Base-by-base conservation (phyloP, 2,797 vertebrate genomes). In the Pangasius mekongensis region DNA sequence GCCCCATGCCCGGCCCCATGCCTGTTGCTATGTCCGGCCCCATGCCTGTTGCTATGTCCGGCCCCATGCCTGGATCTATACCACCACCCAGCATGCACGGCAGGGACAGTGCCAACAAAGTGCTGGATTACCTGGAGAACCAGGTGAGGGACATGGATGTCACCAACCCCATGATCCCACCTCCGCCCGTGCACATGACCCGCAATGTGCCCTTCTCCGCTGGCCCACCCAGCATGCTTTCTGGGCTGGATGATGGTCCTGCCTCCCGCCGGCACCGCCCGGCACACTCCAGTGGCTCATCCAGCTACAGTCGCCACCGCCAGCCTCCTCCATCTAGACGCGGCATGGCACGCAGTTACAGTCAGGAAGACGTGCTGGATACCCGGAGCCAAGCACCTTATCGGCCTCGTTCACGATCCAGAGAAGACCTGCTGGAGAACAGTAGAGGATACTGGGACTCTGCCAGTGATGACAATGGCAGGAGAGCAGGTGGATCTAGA, bases 191-290 rank as follows among this genome's bases (percentile, higher is more conserved):
- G 86, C 93, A 89, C 84, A 95, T 96, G 93, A 91, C 93, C 0
- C 62, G 93, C 43, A 91, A 64, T 0, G 58, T 96, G 85, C 95
- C 95, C 1, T 97, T 94, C 83, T 94, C 95, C 0, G 91, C 94
- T 0, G 96, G 96, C 1, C 97, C 97, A 36, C 94, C 96, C 90
- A 99, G 98, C 93, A 94, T 99, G 95, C 95, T 99, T 52, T 99
- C 98, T 22, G 99, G 96, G 5, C 94, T 99, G 18, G 95, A 97
- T 3, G 97, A 99, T 10, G 91, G 93, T 0, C 94, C 92, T 30
- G 91, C 91, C 0, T 3, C 92, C 27, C 95, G 94, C 3, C 92
- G 86, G 71, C 6, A 91, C 83, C 36, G 94, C 91, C 1, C 95
- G 86, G 91, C 95, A 91, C 91, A 95, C 91, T 97, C 93, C 90